phyloP scores from a whole-genome alignment of 2,888 invertebrate species.

The Galeopsomyia nigrocyanea region DNA sequence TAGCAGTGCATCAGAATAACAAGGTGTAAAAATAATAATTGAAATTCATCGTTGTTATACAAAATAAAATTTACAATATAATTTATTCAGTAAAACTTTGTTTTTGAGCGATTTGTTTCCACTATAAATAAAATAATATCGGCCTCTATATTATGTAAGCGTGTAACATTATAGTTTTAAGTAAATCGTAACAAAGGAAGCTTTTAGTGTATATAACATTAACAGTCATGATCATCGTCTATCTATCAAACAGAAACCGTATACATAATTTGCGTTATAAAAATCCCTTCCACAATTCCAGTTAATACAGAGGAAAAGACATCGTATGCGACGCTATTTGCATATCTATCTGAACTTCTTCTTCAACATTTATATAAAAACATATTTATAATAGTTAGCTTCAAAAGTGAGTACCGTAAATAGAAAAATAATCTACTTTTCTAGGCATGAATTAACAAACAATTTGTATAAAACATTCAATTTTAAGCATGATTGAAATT shows the following conservation, averaged over 20 bases:
- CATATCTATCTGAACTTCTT: constrained; percentile 43
- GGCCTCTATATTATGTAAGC: constrained; percentile 2
- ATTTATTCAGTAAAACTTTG: constrained; percentile 1
- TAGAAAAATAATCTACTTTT: constrained; percentile 31
- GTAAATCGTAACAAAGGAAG: background rate
- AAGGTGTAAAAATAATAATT: constrained; percentile 23
- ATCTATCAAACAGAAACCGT: constrained; percentile 22
- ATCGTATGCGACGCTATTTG: constrained; percentile 16
- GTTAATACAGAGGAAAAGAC: constrained; percentile 33
- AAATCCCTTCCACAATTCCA: constrained; percentile 41
- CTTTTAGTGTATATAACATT: constrained; percentile 2
- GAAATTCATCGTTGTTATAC: constrained; percentile 11
- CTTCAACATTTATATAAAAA: constrained; percentile 39
- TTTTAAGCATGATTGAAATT: constrained; percentile 35
- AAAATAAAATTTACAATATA: constrained; percentile 19
- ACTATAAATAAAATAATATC: constrained; percentile 24
- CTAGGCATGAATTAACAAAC: constrained; percentile 33
- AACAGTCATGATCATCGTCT: constrained; percentile 1
- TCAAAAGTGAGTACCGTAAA: constrained; percentile 32
- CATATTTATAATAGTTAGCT: constrained; percentile 28
- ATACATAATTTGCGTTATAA: constrained; percentile 29
- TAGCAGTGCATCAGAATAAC: background rate
- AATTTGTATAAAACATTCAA: constrained; percentile 37
- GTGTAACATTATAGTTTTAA: too few species aligned
- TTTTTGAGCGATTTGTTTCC: constrained; percentile 33